Evolutionary conservation across 2,888 invertebrate species (phyloP).

Genomic region (Branchinecta sandiegonensis): DNA sequence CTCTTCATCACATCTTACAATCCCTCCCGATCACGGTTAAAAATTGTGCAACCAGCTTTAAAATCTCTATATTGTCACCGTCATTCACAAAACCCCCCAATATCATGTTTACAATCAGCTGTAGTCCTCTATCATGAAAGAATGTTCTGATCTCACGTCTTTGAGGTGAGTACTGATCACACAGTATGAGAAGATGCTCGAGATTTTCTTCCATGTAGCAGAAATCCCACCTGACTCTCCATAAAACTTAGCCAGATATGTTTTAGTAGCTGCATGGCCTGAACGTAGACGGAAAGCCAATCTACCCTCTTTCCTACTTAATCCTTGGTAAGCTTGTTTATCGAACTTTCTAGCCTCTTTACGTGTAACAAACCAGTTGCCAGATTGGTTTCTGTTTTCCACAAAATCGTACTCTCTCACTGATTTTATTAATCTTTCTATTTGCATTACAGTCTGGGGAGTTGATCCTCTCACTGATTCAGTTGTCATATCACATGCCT

Average conservation of each 20-base stretch:
- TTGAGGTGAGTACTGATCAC: neutral
- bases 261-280: neutral
- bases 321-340: neutral
- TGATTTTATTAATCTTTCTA: neutral
- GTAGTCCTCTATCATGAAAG: neutral
- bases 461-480: neutral
- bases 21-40: neutral
- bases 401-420: too few species aligned
- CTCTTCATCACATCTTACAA: neutral
- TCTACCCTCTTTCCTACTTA: neutral
- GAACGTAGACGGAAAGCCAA: neutral
- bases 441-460: neutral
- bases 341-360: constrained; percentile 3
- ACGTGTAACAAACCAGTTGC: neutral
- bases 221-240: neutral
- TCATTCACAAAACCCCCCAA: neutral
- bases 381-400: neutral
- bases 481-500: neutral
- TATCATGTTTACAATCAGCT: neutral
- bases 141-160: constrained; percentile 2
- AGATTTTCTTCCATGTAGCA: too few species aligned
- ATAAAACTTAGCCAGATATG: constrained; percentile 1
- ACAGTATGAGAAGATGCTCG: neutral
- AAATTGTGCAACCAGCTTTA: constrained; percentile 13
- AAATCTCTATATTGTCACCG: neutral